A percentile compares a stretch with the other conserved stretches of the same genome.
phyloP scores from a whole-genome alignment of 30 jellyfish, hydroid and myxozoan species.

The Turritopsis dohrnii region DNA sequence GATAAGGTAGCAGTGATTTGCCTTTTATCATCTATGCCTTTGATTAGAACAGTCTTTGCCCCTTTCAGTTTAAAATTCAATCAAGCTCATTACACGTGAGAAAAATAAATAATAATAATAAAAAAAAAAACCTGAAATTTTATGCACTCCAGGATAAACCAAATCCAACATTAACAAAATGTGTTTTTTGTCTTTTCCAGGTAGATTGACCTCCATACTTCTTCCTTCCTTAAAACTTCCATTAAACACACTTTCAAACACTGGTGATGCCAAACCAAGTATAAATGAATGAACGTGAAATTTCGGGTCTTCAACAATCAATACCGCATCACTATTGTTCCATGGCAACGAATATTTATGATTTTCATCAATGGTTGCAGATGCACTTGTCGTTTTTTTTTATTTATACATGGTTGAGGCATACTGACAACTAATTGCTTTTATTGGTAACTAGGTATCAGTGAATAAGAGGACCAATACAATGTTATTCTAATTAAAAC shows the following conservation, averaged over 20 bases:
- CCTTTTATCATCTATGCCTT: no score
- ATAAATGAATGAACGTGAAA: neutral
- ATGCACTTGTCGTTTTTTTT: no score
- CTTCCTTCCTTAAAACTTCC: neutral
- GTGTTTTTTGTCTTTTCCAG: neutral
- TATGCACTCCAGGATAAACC: neutral
- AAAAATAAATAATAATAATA: no score
- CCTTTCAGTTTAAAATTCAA: no score
- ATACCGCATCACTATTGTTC: neutral
- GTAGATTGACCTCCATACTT: neutral
- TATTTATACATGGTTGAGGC: no score
- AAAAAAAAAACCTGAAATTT: neutral
- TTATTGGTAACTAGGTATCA: no score
- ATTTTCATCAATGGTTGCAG: neutral
- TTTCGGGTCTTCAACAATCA: neutral
- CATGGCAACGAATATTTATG: neutral
- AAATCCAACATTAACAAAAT: neutral
- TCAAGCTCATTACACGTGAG: no score
- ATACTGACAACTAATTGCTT: no score
- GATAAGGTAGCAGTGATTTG: no score
- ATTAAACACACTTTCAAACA: neutral
- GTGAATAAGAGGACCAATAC: no score
- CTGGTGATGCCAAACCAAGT: slow-evolving; percentile 14
- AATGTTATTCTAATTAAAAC: no score
- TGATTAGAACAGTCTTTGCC: no score